A percentile compares a stretch with the other conserved stretches of the same genome.
These are phyloP conservation scores for Linnaemya tessellans DNA, from an alignment of 2,888 invertebrate species.

Conservation along the genomic window DNA sequence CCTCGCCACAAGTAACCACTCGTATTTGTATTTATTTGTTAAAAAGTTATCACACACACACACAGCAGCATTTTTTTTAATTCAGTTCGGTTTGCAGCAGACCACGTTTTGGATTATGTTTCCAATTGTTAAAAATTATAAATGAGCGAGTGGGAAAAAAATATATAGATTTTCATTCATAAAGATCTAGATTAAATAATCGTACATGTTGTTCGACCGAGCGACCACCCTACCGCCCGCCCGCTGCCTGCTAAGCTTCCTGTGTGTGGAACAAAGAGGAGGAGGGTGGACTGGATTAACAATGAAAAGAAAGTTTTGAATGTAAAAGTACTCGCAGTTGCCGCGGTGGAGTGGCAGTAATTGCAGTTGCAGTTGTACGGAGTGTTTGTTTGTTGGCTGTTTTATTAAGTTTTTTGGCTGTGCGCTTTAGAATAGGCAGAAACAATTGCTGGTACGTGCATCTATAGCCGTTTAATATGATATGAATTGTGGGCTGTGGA, in stretches of 20 bases:
- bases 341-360: slow-evolving; percentile 54
- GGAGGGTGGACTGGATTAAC: slow-evolving; percentile 41
- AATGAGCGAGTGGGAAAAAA: slow-evolving; percentile 33
- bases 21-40: slow-evolving; percentile 36
- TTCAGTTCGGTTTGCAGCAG: slow-evolving; percentile 23
- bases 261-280: background rate
- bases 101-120: slow-evolving; percentile 59
- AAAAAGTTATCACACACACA: slow-evolving; percentile 40
- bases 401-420: slow-evolving; percentile 21
- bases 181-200: slow-evolving; percentile 65
- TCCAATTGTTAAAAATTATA: slow-evolving; percentile 50
- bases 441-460: slow-evolving; percentile 48
- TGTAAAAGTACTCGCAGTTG: slow-evolving; percentile 24
- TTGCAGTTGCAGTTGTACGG: slow-evolving; percentile 37
- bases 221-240: background rate
- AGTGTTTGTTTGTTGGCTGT: background rate
- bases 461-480: slow-evolving; percentile 13
- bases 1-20: slow-evolving; percentile 50
- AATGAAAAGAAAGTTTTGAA: slow-evolving; percentile 33
- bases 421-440: slow-evolving; percentile 33
- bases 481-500: slow-evolving; percentile 57
- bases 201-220: slow-evolving; percentile 23
- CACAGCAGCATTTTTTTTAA: background rate
- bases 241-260: background rate
- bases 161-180: slow-evolving; percentile 63